Base-by-base conservation (phyloP, 2,797 vertebrate genomes). In the Cryptoprocta ferox region DNA sequence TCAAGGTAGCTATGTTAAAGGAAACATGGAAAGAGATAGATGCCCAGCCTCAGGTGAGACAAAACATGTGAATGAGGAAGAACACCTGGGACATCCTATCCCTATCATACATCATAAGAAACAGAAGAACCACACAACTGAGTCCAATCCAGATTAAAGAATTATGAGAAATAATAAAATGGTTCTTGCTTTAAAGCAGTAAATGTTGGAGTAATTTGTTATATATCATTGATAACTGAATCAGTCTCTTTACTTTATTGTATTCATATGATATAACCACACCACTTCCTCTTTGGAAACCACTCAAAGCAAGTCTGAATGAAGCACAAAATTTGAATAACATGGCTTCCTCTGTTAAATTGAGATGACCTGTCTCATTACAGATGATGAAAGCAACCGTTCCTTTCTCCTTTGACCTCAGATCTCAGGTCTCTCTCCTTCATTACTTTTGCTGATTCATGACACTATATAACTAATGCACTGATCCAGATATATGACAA, bases 101-200 rank as follows among this genome's bases (percentile, higher is more conserved):
- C n/a, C 35, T n/a, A 37, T 1, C 26, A 5, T 12, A 48, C 0
- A 61, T 5, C 37, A 35, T 0, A 0, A 68, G 9, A 61, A 81
- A 35, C 6, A 78, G 37, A 85, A 81, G 24, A 78, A 30, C 45
- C 4, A 95, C 4, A 30, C 15, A 76, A 30, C 2, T 3, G 18
- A 76, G 16, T 66, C 30, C 30, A 85, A 7, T 30, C 3, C 8
- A 37, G 28, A 18, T 39, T 18, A 75, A 85, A 24, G 32, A 81
- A 45, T 48, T 92, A 26, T 13, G 26, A 68, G 26, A 79, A 70
- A 89, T 39, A 80, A 65, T 88, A 92, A 79, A 83, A 79, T 21
- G 1, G 11, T 4, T 30, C 16, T 84, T 71, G n/a, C 6, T 66
- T 93, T 90, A 63, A 86, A 30, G 4, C 21, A 76, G 7, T 92